phyloP scores from a whole-genome alignment of 53 echinoderm and acorn worm species.

The Temnopleurus reevesii region DNA sequence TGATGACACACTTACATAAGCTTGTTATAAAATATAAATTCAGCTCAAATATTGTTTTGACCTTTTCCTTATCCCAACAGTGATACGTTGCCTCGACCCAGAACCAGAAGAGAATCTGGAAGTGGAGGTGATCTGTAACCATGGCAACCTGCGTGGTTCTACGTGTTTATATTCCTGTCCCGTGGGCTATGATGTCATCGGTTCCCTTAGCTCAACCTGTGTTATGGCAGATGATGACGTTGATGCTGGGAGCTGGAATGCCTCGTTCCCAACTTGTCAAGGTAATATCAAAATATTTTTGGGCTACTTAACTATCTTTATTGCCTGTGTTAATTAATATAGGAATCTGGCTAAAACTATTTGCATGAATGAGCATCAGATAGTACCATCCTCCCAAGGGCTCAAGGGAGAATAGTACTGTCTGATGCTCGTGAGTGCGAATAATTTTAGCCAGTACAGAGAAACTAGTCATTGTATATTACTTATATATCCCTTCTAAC shows the following conservation, averaged over 20 bases:
- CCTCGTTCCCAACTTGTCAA: not conserved
- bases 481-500: no score
- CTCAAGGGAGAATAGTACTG: no score
- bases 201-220: constrained; percentile 22
- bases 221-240: not conserved
- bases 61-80: not conserved
- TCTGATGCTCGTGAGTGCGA: no score
- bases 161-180: constrained; percentile 33
- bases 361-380: no score
- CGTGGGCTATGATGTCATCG: not conserved
- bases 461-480: no score
- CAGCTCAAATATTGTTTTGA: not conserved
- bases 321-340: no score
- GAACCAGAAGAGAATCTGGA: constrained; percentile 2
- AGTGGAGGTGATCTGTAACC: constrained; percentile 7
- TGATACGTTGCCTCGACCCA: not conserved
- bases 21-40: no score
- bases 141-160: constrained; percentile 51
- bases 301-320: no score
- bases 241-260: not conserved
- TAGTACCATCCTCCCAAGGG: no score
- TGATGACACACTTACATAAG: no score
- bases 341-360: no score
- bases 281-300: not conserved
- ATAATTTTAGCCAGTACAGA: no score